Percentiles rank a stretch among this genome's conserved stretches.
These are phyloP conservation scores for Pseudois nayaur DNA, from an alignment of 2,113 vertebrate species.

Conservation along the genomic window DNA sequence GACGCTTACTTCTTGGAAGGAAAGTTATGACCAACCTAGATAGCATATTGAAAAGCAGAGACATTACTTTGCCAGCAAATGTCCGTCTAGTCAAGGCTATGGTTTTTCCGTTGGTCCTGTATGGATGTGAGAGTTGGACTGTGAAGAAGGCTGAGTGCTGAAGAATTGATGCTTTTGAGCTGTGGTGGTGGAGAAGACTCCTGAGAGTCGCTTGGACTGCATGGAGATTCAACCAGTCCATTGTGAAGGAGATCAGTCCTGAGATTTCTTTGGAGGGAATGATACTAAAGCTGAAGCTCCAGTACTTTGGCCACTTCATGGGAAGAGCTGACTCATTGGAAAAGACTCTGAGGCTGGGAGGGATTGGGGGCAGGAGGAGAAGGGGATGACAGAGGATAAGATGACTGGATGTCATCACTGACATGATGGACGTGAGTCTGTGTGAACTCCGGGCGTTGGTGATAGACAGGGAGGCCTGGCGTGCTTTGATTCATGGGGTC, in stretches of 20 bases:
- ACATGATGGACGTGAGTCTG: not conserved
- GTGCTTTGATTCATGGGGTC: not conserved
- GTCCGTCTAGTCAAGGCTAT: not conserved
- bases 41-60: not conserved
- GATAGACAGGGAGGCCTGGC: not conserved
- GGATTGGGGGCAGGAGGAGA: not conserved
- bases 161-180: not conserved
- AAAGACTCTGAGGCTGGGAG: not conserved
- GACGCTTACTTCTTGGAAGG: not conserved
- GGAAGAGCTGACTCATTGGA: not conserved
- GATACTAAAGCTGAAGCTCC: not conserved
- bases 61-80: not conserved
- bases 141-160: fast-evolving
- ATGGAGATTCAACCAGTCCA: not conserved
- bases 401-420: not conserved
- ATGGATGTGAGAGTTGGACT: not conserved
- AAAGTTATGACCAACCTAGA: not conserved
- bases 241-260: not conserved
- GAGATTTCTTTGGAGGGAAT: not conserved
- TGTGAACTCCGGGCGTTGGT: not conserved
- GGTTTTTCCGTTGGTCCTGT: not conserved
- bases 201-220: not conserved
- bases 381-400: fast-evolving
- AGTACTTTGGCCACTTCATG: not conserved
- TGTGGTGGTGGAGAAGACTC: not conserved